A percentile compares a stretch with the other conserved stretches of the same genome.
Conservation (phyloP, 2,113 vertebrate genomes). For the Aegotheles bennettii region DNA sequence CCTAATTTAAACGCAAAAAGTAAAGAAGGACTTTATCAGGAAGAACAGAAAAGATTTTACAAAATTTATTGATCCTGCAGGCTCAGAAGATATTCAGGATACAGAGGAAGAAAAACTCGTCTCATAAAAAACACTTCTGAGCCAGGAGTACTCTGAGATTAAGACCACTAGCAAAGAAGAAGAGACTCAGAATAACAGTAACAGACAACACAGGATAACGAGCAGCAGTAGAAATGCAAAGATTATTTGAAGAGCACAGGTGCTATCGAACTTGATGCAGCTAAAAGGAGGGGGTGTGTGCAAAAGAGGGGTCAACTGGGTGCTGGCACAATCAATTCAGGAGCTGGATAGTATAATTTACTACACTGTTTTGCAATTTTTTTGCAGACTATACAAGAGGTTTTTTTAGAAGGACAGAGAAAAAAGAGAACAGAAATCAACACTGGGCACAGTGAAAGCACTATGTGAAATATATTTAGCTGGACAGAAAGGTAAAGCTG, state of each 20-base stretch:
- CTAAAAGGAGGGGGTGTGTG: not conserved
- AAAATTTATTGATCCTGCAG: not conserved
- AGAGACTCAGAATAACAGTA: not conserved
- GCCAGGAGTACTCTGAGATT: not conserved
- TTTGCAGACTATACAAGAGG: not conserved
- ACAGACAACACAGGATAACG: not conserved
- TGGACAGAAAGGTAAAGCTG: not conserved
- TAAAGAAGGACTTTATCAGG: not conserved
- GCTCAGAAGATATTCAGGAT: not conserved
- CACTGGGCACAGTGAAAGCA: not conserved
- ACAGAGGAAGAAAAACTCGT: not conserved
- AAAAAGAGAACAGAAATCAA: not conserved
- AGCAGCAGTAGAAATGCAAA: not conserved
- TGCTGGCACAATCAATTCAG: not conserved
- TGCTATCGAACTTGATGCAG: not conserved
- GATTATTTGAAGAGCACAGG: not conserved
- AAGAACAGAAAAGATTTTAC: not conserved
- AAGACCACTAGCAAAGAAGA: not conserved
- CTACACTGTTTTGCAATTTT: not conserved
- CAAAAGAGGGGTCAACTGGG: not conserved
- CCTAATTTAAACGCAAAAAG: not conserved
- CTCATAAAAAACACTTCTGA: not conserved
- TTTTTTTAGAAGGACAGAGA: not conserved
- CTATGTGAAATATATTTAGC: not conserved
- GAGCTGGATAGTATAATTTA: not conserved